phyloP scores from a whole-genome alignment of 2,888 invertebrate species.

The Erynnis tages region DNA sequence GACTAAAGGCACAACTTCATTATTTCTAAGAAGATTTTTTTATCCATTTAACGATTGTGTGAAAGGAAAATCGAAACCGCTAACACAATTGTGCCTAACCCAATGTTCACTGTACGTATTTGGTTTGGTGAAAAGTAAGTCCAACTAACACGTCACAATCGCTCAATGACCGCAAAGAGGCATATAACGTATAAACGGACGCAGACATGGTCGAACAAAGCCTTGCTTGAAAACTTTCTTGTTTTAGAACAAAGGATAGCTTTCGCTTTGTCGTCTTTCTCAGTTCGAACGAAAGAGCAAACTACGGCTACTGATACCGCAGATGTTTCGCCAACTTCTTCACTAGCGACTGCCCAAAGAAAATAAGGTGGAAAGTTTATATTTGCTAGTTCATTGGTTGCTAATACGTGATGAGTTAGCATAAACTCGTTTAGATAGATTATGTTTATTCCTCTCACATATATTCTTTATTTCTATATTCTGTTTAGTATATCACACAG shows the following conservation, averaged over 20 bases:
- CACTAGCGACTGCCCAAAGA: neutral
- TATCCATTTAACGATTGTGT: no score
- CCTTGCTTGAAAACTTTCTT: slow-evolving; percentile 18
- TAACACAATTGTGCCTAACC: no score
- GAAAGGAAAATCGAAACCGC: no score
- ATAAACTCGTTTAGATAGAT: no score
- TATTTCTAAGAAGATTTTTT: no score
- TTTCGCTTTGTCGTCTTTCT: slow-evolving; percentile 20
- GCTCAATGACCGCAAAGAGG: neutral
- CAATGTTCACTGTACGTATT: no score
- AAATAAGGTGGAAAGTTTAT: neutral
- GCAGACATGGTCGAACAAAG: slow-evolving; percentile 17
- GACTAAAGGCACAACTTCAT: no score
- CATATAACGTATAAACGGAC: slow-evolving; percentile 2
- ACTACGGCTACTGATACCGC: slow-evolving; percentile 3
- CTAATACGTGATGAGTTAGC: no score
- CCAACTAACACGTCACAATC: neutral
- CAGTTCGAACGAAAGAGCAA: slow-evolving; percentile 17
- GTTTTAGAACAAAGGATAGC: slow-evolving; percentile 17
- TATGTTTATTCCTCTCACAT: no score
- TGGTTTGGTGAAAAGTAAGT: no score
- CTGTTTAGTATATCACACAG: no score
- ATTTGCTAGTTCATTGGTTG: neutral
- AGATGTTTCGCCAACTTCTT: slow-evolving; percentile 12
- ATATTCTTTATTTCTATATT: no score